Evolutionary conservation across 2,797 vertebrate genomes (phyloP).

Genomic region (Ctenosaura bakeri): DNA sequence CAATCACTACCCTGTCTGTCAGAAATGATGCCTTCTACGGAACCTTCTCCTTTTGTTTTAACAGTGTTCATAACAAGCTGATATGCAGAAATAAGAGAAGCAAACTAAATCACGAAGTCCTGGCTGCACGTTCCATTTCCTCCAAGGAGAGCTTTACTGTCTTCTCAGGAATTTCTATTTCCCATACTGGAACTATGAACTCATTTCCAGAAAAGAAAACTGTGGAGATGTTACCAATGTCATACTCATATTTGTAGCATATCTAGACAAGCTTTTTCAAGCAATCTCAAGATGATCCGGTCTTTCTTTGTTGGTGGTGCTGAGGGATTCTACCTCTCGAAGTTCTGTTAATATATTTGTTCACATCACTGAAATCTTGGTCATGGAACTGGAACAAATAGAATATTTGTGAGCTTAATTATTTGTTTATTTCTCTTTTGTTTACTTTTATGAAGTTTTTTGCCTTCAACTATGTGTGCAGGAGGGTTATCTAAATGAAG

Average conservation of each 20-base stretch:
- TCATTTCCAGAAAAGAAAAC: background rate
- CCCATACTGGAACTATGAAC: background rate
- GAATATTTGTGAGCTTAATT: too few relatives aligned
- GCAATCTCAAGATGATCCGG: background rate
- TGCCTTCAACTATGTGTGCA: background rate
- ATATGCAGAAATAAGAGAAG: too few relatives aligned
- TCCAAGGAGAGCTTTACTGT: background rate
- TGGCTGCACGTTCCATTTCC: background rate
- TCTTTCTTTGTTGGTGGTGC: too few relatives aligned
- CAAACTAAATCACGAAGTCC: background rate
- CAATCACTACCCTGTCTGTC: too few relatives aligned
- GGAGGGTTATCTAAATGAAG: background rate
- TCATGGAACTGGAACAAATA: too few relatives aligned
- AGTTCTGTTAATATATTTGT: too few relatives aligned
- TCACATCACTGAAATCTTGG: too few relatives aligned
- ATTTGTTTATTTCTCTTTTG: too few relatives aligned
- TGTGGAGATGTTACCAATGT: background rate
- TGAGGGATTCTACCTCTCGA: too few relatives aligned
- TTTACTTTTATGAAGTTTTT: background rate
- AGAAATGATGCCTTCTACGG: too few relatives aligned
- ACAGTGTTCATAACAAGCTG: too few relatives aligned
- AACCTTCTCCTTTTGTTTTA: too few relatives aligned
- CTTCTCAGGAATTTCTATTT: background rate
- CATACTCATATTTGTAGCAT: background rate
- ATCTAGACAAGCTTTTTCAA: background rate